Evolutionary conservation across 2,888 invertebrate genomes (phyloP).

Genomic region (Eupithecia inturbata): DNA sequence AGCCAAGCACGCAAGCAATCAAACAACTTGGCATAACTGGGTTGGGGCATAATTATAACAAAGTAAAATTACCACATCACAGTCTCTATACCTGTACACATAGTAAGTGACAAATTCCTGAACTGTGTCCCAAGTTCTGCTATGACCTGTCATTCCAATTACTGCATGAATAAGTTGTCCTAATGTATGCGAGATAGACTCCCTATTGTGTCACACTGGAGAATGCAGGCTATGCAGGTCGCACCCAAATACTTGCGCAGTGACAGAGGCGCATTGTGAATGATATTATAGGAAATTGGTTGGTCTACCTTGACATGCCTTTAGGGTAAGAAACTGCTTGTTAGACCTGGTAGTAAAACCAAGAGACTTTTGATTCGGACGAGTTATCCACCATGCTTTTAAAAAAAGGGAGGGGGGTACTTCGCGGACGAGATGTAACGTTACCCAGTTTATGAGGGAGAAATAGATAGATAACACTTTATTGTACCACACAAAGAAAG

Average conservation of each 20-base stretch:
- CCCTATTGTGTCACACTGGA: conserved; percentile 54
- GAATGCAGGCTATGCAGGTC: conserved; percentile 54
- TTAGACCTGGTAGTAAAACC: neutral
- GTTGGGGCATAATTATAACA: neutral
- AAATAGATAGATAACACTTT: neutral
- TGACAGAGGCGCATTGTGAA: conserved; percentile 46
- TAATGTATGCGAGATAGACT: conserved; percentile 42
- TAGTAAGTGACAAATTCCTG: neutral
- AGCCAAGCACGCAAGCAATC: neutral
- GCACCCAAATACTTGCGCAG: conserved; percentile 67
- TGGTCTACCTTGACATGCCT: conserved; percentile 6
- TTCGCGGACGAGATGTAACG: too few species aligned
- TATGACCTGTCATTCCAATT: conserved; percentile 38
- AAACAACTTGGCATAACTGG: neutral
- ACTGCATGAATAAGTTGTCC: conserved; percentile 35
- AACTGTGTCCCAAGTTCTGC: conserved; percentile 14
- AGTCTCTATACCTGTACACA: neutral
- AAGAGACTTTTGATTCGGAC: too few species aligned
- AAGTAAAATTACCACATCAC: neutral
- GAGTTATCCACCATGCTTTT: too few species aligned
- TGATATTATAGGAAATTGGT: conserved; percentile 2
- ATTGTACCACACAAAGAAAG: neutral
- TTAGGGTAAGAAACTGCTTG: neutral
- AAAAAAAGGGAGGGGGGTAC: too few species aligned
- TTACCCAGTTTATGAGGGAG: neutral